phyloP scores from a whole-genome alignment of 2,113 vertebrate species.

The Polypterus senegalus region DNA sequence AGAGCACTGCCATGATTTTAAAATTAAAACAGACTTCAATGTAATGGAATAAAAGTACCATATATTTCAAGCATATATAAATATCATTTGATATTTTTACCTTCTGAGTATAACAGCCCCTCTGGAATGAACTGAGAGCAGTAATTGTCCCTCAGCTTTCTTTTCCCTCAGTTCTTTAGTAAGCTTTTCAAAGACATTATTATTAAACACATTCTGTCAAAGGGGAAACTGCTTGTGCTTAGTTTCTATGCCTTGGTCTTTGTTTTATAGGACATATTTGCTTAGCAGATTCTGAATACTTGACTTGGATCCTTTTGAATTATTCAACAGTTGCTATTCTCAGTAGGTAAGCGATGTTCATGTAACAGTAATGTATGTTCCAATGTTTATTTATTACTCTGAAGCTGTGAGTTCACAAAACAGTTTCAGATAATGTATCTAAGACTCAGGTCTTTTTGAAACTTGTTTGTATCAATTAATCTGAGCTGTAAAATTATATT shows the following conservation, averaged over 20 bases:
- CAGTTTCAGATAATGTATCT: constrained; percentile 21
- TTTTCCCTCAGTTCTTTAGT: neutral
- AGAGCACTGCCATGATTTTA: too few species aligned
- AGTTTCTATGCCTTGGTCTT: neutral
- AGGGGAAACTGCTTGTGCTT: neutral
- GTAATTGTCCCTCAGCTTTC: constrained; percentile 5
- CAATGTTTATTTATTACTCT: constrained; percentile 29
- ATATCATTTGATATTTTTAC: too few species aligned
- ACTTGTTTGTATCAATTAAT: constrained; percentile 18
- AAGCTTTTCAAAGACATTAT: constrained; percentile 1
- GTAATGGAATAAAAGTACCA: too few species aligned
- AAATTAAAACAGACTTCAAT: too few species aligned
- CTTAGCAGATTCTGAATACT: neutral
- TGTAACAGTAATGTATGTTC: constrained; percentile 16
- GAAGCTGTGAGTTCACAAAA: neutral
- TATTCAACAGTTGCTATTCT: constrained; percentile 23
- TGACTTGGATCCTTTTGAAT: constrained; percentile 9
- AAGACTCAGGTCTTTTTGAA: constrained; percentile 4
- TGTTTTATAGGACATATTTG: constrained; percentile 9
- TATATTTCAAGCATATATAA: too few species aligned
- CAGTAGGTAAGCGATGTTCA: constrained; percentile 12
- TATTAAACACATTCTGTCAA: constrained; percentile 1
- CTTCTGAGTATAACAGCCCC: too few species aligned
- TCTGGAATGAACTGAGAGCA: constrained; percentile 4
- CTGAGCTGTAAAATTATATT: neutral